Percentiles rank a stretch among this genome's conserved stretches.
phyloP scores from a whole-genome alignment of 1,140 invertebrate genomes.

The Nixonia krombeini region DNA sequence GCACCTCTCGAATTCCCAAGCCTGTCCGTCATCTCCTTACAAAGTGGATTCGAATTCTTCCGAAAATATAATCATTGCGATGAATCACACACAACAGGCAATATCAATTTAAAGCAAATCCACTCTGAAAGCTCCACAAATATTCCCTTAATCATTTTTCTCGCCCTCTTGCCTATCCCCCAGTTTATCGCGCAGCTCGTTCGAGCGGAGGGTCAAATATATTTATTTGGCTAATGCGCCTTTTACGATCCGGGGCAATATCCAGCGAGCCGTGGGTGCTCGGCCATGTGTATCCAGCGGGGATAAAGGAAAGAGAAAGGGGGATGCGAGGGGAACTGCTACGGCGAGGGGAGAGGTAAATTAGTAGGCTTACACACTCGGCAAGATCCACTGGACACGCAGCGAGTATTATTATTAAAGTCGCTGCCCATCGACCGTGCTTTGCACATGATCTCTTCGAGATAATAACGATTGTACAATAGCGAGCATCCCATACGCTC shows the following conservation, averaged over 20 bases:
- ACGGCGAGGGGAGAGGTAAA: slow-evolving; percentile 46
- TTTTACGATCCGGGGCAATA: slow-evolving; percentile 35
- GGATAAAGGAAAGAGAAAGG: slow-evolving; percentile 17
- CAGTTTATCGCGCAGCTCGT: slow-evolving; percentile 23
- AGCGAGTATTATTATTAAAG: slow-evolving; percentile 65
- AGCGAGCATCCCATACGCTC: slow-evolving; percentile 30
- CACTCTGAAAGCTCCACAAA: slow-evolving; percentile 7
- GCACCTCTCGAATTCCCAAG: too few relatives aligned
- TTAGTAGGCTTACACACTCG: slow-evolving; percentile 63
- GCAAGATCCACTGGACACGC: slow-evolving; percentile 61
- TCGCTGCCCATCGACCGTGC: slow-evolving; percentile 55
- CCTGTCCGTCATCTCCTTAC: too few relatives aligned
- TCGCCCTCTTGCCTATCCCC: slow-evolving; percentile 6
- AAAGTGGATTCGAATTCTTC: too few relatives aligned
- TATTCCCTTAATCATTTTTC: slow-evolving; percentile 14
- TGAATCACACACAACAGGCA: too few relatives aligned
- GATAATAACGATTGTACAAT: slow-evolving; percentile 59
- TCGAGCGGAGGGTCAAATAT: slow-evolving; percentile 33
- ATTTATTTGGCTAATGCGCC: slow-evolving; percentile 44
- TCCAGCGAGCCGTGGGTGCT: slow-evolving; percentile 29
- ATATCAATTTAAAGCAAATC: neutral
- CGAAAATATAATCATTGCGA: too few relatives aligned
- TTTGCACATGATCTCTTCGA: slow-evolving; percentile 56
- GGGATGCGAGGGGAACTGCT: slow-evolving; percentile 21
- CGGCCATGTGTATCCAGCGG: slow-evolving; percentile 22